Percentiles rank a stretch among this genome's conserved stretches.
These are phyloP conservation scores for Alouatta palliata DNA, from an alignment of 2,113 vertebrate genomes.

Conservation along the genomic window DNA sequence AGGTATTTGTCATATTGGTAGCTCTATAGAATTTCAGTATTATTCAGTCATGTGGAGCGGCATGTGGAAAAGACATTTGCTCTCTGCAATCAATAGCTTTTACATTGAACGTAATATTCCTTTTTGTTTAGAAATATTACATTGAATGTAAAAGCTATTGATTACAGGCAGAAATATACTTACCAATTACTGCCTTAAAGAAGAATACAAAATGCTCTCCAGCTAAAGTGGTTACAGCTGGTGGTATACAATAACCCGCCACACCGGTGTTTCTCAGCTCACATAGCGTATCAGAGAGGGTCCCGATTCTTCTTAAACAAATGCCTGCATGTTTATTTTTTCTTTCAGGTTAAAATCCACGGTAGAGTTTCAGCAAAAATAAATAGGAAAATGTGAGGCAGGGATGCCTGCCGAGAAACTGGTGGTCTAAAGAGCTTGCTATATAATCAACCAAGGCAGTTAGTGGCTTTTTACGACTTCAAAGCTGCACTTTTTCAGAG, in stretches of 20 bases:
- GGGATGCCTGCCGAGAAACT: slow-evolving; percentile 39
- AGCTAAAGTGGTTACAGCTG: slow-evolving; percentile 77
- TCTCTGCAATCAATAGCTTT: slow-evolving; percentile 76
- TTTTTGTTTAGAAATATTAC: slow-evolving; percentile 77
- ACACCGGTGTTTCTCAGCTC: slow-evolving; percentile 52
- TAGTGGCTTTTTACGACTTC: slow-evolving; percentile 43
- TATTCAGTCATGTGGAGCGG: slow-evolving; percentile 65
- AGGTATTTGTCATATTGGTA: slow-evolving; percentile 41
- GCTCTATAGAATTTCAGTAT: slow-evolving; percentile 46
- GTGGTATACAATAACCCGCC: slow-evolving; percentile 36
- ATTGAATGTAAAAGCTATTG: slow-evolving; percentile 81
- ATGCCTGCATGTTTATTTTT: slow-evolving; percentile 60
- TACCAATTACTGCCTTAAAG: slow-evolving; percentile 76
- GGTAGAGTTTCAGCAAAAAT: slow-evolving; percentile 62
- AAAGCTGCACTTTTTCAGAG: slow-evolving; percentile 22
- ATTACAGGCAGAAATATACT: slow-evolving; percentile 78
- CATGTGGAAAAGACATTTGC: slow-evolving; percentile 71
- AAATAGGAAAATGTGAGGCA: slow-evolving; percentile 16
- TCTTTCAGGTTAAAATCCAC: slow-evolving; percentile 59
- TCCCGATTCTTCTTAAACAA: slow-evolving; percentile 75
- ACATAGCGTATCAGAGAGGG: slow-evolving; percentile 50
- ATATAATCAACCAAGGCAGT: slow-evolving; percentile 48
- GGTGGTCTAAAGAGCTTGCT: not conserved
- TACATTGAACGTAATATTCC: slow-evolving; percentile 72
- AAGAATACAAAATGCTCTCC: slow-evolving; percentile 71